phyloP scores from a whole-genome alignment of 2,888 invertebrate genomes.

The Eristalis intricaria region DNA sequence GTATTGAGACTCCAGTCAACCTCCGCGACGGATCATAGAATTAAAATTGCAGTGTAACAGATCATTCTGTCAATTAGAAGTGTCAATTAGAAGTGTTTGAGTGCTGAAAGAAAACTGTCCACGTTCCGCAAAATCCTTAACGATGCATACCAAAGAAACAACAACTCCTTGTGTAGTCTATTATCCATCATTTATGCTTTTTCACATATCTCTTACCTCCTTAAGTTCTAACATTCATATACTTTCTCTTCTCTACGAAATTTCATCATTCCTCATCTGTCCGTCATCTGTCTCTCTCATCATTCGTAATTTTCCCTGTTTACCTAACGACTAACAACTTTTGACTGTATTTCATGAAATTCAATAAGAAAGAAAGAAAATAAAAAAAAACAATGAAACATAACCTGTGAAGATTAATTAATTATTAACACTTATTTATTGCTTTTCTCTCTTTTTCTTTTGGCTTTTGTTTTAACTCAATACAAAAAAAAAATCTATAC shows the following conservation, averaged over 20 bases:
- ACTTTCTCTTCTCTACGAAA: background rate
- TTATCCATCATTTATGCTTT: constrained; percentile 8
- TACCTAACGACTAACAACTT: constrained; percentile 32
- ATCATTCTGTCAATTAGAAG: no score
- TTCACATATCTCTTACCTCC: background rate
- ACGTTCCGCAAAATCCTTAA: background rate
- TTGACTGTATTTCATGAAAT: constrained; percentile 1
- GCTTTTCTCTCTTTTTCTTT: constrained; percentile 73
- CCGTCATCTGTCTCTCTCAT: background rate
- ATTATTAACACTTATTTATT: constrained; percentile 68
- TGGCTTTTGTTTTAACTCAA: constrained; percentile 75
- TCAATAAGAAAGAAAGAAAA: constrained; percentile 1
- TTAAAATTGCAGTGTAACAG: no score
- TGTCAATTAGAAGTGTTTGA: no score
- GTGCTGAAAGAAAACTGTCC: no score
- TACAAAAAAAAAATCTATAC: constrained; percentile 59
- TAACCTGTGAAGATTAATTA: constrained; percentile 54
- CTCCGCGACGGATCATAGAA: no score
- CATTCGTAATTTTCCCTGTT: constrained; percentile 32
- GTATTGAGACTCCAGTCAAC: no score
- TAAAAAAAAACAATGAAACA: constrained; percentile 24
- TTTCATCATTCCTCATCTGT: constrained; percentile 13
- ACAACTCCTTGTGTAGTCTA: background rate
- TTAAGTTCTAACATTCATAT: constrained; percentile 21
- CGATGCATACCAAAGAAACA: constrained; percentile 7